Percentiles rank a stretch among this genome's conserved stretches.
Conservation (phyloP, 1,140 invertebrate genomes). For the Drosophila kanapiae region DNA sequence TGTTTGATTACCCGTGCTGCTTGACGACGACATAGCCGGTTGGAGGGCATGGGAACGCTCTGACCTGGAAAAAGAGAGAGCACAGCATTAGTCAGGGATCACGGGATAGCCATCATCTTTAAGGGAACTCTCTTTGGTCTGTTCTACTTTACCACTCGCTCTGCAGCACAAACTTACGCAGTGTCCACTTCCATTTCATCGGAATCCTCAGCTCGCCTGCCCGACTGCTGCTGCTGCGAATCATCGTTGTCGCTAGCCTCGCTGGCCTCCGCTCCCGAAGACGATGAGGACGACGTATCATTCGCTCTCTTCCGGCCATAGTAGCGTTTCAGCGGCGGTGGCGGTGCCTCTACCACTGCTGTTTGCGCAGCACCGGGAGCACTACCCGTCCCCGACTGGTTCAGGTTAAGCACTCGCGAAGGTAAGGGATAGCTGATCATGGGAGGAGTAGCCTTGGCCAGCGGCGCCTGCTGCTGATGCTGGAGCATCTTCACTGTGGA, state of each 20-base stretch:
- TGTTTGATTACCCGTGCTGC: constrained; percentile 84
- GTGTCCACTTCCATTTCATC: constrained; percentile 81
- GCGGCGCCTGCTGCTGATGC: constrained; percentile 16
- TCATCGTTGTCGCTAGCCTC: constrained; percentile 65
- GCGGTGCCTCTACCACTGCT: constrained; percentile 73
- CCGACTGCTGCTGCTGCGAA: constrained; percentile 21
- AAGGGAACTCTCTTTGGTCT: constrained; percentile 7
- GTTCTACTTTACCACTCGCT: constrained; percentile 77
- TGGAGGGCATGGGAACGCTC: constrained; percentile 73
- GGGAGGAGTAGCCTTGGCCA: constrained; percentile 28
- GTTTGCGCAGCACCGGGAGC: constrained; percentile 17
- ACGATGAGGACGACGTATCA: constrained; percentile 84
- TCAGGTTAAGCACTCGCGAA: constrained; percentile 42
- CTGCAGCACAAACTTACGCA: constrained; percentile 77
- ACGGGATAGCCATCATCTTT: too few species aligned
- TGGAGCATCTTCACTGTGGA: constrained; percentile 51
- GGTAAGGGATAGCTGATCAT: constrained; percentile 76
- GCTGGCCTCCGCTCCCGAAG: constrained; percentile 58
- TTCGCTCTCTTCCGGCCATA: constrained; percentile 89
- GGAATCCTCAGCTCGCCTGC: constrained; percentile 63
- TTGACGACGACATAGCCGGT: constrained; percentile 66
- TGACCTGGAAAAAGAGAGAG: constrained; percentile 69
- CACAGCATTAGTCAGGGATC: background rate
- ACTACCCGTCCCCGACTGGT: constrained; percentile 18
- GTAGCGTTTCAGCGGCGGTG: constrained; percentile 87